Conservation (phyloP, 53 echinoderm and acorn worm genomes). For the Echinometra lucunter region DNA sequence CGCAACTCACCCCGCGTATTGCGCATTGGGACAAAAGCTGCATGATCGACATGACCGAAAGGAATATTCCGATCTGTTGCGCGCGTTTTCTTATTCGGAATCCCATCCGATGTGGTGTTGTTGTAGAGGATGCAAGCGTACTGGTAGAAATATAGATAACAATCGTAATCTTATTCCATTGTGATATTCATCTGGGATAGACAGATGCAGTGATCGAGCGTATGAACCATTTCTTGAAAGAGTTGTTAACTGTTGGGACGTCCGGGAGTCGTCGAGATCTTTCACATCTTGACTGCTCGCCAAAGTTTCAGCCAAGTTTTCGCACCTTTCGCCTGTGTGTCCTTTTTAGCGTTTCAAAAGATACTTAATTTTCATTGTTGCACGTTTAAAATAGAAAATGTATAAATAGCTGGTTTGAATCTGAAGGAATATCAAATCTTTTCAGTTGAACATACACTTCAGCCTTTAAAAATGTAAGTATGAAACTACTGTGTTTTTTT, state of each 20-base stretch:
- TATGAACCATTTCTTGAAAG: not conserved
- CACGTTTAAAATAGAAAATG: not conserved
- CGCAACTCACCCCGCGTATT: not conserved
- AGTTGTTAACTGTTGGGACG: not conserved
- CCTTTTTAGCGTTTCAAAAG: not conserved
- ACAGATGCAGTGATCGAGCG: not conserved
- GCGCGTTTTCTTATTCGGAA: slow-evolving; percentile 2
- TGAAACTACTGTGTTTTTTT: not conserved
- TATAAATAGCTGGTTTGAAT: not conserved
- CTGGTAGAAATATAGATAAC: not conserved
- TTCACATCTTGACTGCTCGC: not conserved
- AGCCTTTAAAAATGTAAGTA: not conserved
- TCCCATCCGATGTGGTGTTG: not conserved
- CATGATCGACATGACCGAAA: not conserved
- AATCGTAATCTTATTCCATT: not conserved
- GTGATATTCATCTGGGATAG: not conserved
- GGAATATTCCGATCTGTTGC: not conserved
- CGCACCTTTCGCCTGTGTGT: not conserved
- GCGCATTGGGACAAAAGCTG: not conserved
- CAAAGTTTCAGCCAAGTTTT: slow-evolving; percentile 18
- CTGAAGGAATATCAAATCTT: not conserved
- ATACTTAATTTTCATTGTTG: not conserved
- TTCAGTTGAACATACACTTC: not conserved
- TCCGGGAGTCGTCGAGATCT: not conserved
- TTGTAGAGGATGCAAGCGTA: not conserved